Evolutionary conservation across 2,797 vertebrate genomes (phyloP).

Genomic region (Mionectes olivaceus): DNA sequence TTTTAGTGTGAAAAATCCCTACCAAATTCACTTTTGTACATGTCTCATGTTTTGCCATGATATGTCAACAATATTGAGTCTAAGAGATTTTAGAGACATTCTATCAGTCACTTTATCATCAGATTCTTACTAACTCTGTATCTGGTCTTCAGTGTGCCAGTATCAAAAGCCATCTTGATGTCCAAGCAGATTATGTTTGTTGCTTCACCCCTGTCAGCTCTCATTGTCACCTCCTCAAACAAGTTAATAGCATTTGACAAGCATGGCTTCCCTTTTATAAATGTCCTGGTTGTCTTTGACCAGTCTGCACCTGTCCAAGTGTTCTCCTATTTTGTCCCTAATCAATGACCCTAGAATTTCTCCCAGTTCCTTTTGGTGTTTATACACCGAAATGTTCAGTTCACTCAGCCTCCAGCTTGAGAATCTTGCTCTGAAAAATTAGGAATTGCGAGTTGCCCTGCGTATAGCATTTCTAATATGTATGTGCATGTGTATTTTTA

Average conservation of each 20-base stretch:
- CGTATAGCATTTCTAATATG: neutral
- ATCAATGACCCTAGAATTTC: slow-evolving; percentile 60
- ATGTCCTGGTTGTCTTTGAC: slow-evolving; percentile 61
- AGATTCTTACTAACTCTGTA: slow-evolving; percentile 33
- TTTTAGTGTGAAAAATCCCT: neutral
- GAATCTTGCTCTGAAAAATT: slow-evolving; percentile 1
- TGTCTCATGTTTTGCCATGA: neutral
- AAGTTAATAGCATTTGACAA: slow-evolving; percentile 75
- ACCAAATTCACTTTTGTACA: neutral
- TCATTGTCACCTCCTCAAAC: slow-evolving; percentile 73
- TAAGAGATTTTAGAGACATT: slow-evolving; percentile 30
- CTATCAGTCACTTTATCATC: slow-evolving; percentile 31
- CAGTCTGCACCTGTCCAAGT: slow-evolving; percentile 66
- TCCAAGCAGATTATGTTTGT: slow-evolving; percentile 75
- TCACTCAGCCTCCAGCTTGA: neutral
- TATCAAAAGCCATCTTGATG: slow-evolving; percentile 70
- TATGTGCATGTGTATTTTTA: neutral
- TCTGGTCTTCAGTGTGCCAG: slow-evolving; percentile 41
- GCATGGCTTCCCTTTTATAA: slow-evolving; percentile 73
- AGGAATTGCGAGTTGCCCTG: neutral
- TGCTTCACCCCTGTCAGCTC: slow-evolving; percentile 69
- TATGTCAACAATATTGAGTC: neutral
- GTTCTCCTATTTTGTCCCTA: slow-evolving; percentile 49
- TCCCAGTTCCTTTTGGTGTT: slow-evolving; percentile 29
- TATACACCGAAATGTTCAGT: neutral